Evolutionary conservation across 2,113 vertebrate genomes (phyloP), one percentile per base, ranked within the genome.

Genomic region (Prionailurus viverrinus): DNA sequence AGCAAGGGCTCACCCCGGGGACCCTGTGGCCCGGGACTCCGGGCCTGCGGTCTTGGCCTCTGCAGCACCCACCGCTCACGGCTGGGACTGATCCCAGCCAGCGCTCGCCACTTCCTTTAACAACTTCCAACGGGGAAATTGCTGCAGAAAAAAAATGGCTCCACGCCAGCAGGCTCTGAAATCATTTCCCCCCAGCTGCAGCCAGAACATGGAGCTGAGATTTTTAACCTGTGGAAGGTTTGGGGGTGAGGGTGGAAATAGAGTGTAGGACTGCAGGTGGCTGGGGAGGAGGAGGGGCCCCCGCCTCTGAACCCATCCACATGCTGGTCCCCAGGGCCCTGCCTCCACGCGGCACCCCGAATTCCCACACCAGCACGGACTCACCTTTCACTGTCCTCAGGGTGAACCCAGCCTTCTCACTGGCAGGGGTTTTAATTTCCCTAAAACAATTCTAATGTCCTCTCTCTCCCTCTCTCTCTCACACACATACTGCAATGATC

Each of bases 131-230:
- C 7, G n/a, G 33, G 97, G 97, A 97, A 97, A 95, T 3, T 51
- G 92, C 74, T 51, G n/a, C 76, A 91, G 53, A 19, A 73, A 36
- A 74, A 65, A 86, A 23, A 76, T 5, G 93, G 95, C 92, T 71
- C 61, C 63, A 1, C 1, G 87, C 97, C 96, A 96, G 86, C 79
- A 27, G 94, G 90, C 92, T 97, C 33, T 98, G 98, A 96, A 95
- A 96, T 98, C 97, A 96, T 76, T 96, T 97, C 97, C 97, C 94
- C 90, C 86, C 51, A 89, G 82, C 65, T 80, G 63, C 55, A 84
- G 87, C 73, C 92, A 95, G 86, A 92, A 89, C 25, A n/a, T 5
- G 25, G 91, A 87, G 97, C 89, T 93, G 79, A 19, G 69, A 93
- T 33, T 74, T 92, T 45, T 61, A 93, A 92, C 96, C 87, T 92